Base-by-base conservation (phyloP, 2,113 vertebrate genomes). In the Amphilophus citrinellus region DNA sequence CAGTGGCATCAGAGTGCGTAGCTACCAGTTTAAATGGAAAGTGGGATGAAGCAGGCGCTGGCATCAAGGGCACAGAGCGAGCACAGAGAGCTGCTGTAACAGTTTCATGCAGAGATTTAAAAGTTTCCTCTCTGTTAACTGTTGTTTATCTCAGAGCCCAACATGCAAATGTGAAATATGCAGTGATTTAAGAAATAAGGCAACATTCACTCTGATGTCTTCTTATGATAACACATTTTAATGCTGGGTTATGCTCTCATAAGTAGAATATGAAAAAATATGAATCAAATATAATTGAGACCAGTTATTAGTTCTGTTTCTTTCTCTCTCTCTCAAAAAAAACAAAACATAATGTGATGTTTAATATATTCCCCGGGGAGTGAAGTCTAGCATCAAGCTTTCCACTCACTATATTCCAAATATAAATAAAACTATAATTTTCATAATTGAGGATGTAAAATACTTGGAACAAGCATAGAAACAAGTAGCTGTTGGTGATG, bases 1-100 rank as follows among this genome's bases (percentile, higher is more conserved):
- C 92, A 88, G 84, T 66, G 66, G 81, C 86, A 91, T 92, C 93
- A 91, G 83, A 93, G 91, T 88, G 82, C 87, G 89, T 75, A 86
- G 85, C 90, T 83, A 79, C 79, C 76, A 80, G 85, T 90, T 91
- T 84, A 89, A 87, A 93, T 77, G 88, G 82, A 89, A 92, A 90
- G 91, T 73, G 63, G 87, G 85, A 94, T 86, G 83, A 88, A 91
- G 90, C 76, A 42, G 75, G 84, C 53, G 10, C 81, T 65, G 77
- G 86, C 82, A 81, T 79, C n/a, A 35, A 87, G 84, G 84, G 77
- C 85, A 84, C 80, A 80, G 76, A 79, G 78, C 53, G 56, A 76
- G 60, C 24, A 87, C 30, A 63, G 53, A 3, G 61, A 87, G 79
- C 77, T 77, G 77, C 82, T 83, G 79, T 18, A 82, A 77, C 35